Conservation (phyloP, 37 sponge, comb jelly and placozoan genomes). For the Cliona cf. orientalis region DNA sequence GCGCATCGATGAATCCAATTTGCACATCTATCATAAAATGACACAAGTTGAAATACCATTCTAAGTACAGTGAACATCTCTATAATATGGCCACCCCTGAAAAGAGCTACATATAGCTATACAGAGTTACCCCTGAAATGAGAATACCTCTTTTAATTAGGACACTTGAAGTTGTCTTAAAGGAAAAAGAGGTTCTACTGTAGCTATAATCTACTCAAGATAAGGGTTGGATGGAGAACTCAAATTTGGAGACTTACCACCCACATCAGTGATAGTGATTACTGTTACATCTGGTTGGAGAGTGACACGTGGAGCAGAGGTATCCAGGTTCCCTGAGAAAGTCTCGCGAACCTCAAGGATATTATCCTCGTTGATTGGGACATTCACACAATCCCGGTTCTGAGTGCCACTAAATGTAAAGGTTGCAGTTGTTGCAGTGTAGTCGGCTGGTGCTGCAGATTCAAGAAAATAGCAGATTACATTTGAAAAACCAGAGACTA, state of each 20-base stretch:
- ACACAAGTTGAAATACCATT: no score
- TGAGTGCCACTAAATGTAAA: neutral
- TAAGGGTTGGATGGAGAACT: no score
- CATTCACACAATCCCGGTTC: neutral
- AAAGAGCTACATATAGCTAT: neutral
- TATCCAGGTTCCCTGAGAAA: slow-evolving; percentile 3
- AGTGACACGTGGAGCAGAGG: neutral
- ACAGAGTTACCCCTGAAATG: neutral
- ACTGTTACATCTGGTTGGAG: neutral
- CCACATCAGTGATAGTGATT: slow-evolving; percentile 1
- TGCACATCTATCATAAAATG: no score
- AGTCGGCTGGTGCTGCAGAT: neutral
- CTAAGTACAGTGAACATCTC: no score
- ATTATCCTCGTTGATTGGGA: neutral
- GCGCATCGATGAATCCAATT: slow-evolving; percentile 3
- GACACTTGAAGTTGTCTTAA: neutral
- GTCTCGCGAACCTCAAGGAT: neutral
- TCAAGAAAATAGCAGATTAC: neutral
- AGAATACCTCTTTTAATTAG: neutral
- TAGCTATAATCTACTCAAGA: neutral
- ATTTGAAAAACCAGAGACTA: neutral
- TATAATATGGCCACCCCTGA: neutral
- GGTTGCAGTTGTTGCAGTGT: neutral
- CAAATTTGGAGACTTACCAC: slow-evolving; percentile 5
- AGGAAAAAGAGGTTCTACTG: neutral